A percentile compares a stretch with the other conserved stretches of the same genome.
These are phyloP conservation scores for Cyclophora albipunctata DNA, from an alignment of 2,888 invertebrate genomes.

Conservation along the genomic window DNA sequence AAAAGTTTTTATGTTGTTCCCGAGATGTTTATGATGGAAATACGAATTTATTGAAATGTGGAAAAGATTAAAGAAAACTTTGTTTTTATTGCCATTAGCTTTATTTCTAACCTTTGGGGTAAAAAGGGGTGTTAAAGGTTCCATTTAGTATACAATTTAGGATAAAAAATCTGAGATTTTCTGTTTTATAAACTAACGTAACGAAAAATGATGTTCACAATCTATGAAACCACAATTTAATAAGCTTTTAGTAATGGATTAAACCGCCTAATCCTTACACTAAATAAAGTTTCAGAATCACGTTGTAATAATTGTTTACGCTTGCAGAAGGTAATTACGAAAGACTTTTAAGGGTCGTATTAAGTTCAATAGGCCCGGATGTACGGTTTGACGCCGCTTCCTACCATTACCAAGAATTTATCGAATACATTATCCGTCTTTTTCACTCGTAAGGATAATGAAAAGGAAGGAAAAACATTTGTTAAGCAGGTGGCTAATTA, in stretches of 20 bases:
- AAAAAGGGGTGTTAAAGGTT: too few species aligned
- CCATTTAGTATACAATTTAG: too few species aligned
- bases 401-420: slow-evolving; percentile 34
- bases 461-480: slow-evolving; percentile 17
- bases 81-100: neutral
- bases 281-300: slow-evolving; percentile 18
- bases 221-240: too few species aligned
- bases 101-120: too few species aligned
- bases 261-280: too few species aligned
- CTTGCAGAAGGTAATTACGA: slow-evolving; percentile 41
- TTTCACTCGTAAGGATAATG: slow-evolving; percentile 23
- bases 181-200: too few species aligned
- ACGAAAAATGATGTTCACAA: too few species aligned
- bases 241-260: too few species aligned
- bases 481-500: slow-evolving; percentile 57
- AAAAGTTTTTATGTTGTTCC: slow-evolving; percentile 1
- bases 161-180: too few species aligned
- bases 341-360: slow-evolving; percentile 43
- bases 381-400: slow-evolving; percentile 59
- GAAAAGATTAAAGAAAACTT: slow-evolving; percentile 4
- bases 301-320: slow-evolving; percentile 37
- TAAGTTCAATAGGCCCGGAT: slow-evolving; percentile 49
- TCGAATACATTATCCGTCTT: slow-evolving; percentile 30
- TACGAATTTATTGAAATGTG: slow-evolving; percentile 3
- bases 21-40: slow-evolving; percentile 3